These are phyloP conservation scores for Formicarius rufipectus DNA, from an alignment of 2,113 vertebrate genomes.

Conservation along the genomic window DNA sequence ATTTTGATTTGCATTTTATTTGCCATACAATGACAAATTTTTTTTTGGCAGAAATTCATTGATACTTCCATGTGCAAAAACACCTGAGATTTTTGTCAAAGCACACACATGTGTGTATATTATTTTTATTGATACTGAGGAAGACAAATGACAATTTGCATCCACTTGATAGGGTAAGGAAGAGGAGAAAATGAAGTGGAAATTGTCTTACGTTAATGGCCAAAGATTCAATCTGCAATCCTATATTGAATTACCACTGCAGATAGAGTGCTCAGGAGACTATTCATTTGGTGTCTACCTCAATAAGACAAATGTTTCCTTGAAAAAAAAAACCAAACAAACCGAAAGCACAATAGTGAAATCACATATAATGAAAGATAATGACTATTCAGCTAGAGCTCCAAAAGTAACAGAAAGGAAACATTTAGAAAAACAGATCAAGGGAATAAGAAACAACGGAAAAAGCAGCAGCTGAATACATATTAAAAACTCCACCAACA, in stretches of 20 bases:
- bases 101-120: background rate
- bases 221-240: background rate
- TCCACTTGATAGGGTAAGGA: background rate
- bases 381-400: background rate
- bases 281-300: background rate
- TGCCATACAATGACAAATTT: background rate
- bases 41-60: conserved; percentile 24
- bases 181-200: background rate
- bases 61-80: conserved; percentile 21
- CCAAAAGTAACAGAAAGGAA: background rate
- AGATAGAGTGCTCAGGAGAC: background rate
- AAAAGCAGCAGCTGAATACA: background rate
- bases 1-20: conserved; percentile 38
- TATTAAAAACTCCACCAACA: background rate
- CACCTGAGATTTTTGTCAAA: conserved; percentile 40
- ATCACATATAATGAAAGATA: background rate
- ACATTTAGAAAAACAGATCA: background rate
- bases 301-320: background rate
- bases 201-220: background rate
- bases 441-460: background rate
- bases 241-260: background rate
- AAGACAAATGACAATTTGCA: background rate
- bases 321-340: background rate
- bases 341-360: background rate
- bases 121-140: background rate